Evolutionary conservation across 2,888 invertebrate genomes (phyloP), one percentile per base, ranked within the genome.

Genomic region (Resseliella maxima): DNA sequence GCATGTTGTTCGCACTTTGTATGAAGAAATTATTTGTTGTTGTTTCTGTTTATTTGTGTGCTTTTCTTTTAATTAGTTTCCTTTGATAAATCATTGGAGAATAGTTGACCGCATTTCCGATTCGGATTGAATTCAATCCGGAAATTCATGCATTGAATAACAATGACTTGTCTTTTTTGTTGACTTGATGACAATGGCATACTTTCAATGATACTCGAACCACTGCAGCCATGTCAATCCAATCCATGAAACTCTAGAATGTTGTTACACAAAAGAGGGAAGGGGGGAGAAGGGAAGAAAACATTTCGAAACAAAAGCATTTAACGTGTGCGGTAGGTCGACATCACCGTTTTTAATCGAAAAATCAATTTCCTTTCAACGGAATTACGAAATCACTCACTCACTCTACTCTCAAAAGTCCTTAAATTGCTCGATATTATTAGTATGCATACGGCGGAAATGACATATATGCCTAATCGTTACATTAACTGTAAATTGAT

Each of bases 341-440:
- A 35, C n/a, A n/a, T 15, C 31, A 24, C 59, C 59, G 24, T 8
- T 6, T 59, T 72, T 72, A 72, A 72, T 72, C 72, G 27, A 72
- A 72, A 72, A 72, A 72, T 72, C 72, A 72, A 72, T 72, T 72
- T 72, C 72, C 72, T 72, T 72, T 72, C 15, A 72, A 72, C 15
- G 72, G 35, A 72, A 72, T 27, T 59, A 59, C 59, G 6, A 59
- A 59, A 59, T 59, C 31, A 35, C 31, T 31, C 8, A 72, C 72
- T 72, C 72, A 72, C 15, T 31, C 12, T 10, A 15, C 15, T 59
- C 24, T 59, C 59, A 24, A 24, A 10, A 59, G 5, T 41, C 12
- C 5, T 41, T 12, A 41, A 41, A 12, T 41, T 5, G 41, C 41
- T 41, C 41, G 12, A 41, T 41, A 41, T 41, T 41, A n/a, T n/a